Conservation (phyloP, 2,797 vertebrate species). For the Ptychobarbus kaznakovi region DNA sequence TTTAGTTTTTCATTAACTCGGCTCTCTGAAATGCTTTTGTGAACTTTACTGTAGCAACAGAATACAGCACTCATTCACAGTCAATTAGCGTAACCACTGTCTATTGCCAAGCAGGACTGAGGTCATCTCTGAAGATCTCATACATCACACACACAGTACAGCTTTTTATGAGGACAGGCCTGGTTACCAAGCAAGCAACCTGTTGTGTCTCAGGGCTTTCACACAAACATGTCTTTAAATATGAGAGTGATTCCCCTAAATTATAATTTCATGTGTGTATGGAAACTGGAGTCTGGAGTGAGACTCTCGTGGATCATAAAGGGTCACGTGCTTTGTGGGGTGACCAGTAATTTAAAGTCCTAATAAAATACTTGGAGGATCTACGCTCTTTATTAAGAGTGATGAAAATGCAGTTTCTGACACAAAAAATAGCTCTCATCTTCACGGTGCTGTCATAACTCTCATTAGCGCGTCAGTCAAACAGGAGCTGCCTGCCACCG, state of each 20-base stretch:
- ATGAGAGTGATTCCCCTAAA: not conserved
- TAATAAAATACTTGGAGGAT: not conserved
- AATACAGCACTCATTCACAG: constrained; percentile 6
- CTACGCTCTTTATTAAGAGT: not conserved
- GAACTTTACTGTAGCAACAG: constrained; percentile 9
- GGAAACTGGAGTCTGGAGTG: not conserved
- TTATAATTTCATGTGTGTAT: not conserved
- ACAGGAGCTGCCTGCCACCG: constrained; percentile 20
- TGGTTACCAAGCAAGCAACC: constrained; percentile 60
- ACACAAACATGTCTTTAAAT: not conserved
- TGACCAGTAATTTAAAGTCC: not conserved
- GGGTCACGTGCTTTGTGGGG: not conserved
- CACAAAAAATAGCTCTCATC: constrained; percentile 21
- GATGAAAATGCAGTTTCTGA: not conserved
- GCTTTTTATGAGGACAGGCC: constrained; percentile 34
- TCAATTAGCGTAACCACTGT: not conserved
- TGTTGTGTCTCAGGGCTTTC: constrained; percentile 32
- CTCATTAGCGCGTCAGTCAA: constrained; percentile 29
- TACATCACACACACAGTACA: not conserved
- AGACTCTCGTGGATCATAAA: not conserved
- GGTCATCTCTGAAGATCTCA: constrained; percentile 22
- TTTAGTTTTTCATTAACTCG: constrained; percentile 26
- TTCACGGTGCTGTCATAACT: constrained; percentile 10
- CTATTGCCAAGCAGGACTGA: constrained; percentile 1
- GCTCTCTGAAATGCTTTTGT: not conserved